Evolutionary conservation across 2,888 invertebrate genomes (phyloP), one percentile per base, ranked within the genome.

Genomic region (Teleiodes luculella): DNA sequence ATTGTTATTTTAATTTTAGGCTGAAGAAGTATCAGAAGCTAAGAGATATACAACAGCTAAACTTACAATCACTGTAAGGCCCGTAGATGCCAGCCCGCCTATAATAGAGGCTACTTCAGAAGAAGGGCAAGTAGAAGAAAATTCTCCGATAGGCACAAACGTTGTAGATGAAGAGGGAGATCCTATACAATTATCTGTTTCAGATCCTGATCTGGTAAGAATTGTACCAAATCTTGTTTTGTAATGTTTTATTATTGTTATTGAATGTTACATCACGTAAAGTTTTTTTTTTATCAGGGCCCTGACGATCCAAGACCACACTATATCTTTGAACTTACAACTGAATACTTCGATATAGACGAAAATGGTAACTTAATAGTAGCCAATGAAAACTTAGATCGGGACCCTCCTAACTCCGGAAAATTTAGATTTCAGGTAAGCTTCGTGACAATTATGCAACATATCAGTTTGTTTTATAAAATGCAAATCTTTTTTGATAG

Each of bases 51-150:
- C 97, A 0, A 95, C 95, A 20, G 96, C 96, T 0, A 96, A 95
- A 76, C 81, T 97, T 51, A 92, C 92, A 2, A 93, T 97, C 54
- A 94, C 93, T 35, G 95, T 97, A 0, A 94, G 96, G 59, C 96
- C 96, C 0, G 95, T 96, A 0, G 97, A 97, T 79, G 94, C 95
- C 13, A 95, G 95, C 80, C 96, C 96, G 0, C 97, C 97, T 0
- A 93, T 93, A 20, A 94, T 97, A 51, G 85, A 90, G 3, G 92
- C 95, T 0, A 92, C 95, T 0, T 90, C 94, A 0, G 90, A 92
- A 16, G 95, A 95, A 68, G 96, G 96, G 0, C 92, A 91, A 66
- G 96, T 97, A 0, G 94, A 95, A 68, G 97, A 97, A 77, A 97
- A 96, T 74, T 95, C 97, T 0, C 93, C 95, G 0, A 91, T 94